Conservation (phyloP, 2,888 invertebrate genomes). For the Pollenia amentaria region DNA sequence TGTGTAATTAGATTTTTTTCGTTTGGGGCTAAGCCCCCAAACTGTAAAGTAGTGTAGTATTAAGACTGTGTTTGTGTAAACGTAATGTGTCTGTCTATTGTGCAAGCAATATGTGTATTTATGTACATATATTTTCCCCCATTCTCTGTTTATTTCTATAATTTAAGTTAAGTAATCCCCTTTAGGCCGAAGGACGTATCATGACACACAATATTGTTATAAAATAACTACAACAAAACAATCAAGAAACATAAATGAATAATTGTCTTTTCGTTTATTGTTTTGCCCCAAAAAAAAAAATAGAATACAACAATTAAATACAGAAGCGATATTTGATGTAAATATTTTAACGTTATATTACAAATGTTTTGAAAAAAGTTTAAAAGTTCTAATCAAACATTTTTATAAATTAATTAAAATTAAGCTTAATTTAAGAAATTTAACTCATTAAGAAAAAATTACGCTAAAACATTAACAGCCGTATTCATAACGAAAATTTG, state of each 20-base stretch:
- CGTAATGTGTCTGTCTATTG: constrained; percentile 11
- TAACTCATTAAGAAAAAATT: too few species aligned
- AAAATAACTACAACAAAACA: constrained; percentile 37
- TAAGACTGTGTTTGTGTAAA: constrained; percentile 3
- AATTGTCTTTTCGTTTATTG: constrained; percentile 59
- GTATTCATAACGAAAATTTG: too few species aligned
- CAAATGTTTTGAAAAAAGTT: too few species aligned
- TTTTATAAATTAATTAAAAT: too few species aligned
- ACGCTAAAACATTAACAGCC: too few species aligned
- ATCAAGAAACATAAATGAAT: constrained; percentile 49
- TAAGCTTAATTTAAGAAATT: too few species aligned
- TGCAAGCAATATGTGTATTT: constrained; percentile 1
- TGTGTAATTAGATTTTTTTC: constrained; percentile 44
- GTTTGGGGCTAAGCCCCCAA: constrained; percentile 41
- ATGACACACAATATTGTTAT: constrained; percentile 62
- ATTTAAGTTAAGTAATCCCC: constrained; percentile 69
- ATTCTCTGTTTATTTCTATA: constrained; percentile 35
- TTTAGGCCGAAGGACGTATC: constrained; percentile 74
- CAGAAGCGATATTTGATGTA: not conserved
- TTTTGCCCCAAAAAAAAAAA: constrained; percentile 41
- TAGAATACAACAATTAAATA: not conserved
- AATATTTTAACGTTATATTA: too few species aligned
- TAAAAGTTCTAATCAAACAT: too few species aligned
- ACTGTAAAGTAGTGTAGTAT: constrained; percentile 2
- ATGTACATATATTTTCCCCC: constrained; percentile 4